Base-by-base conservation (phyloP, 2,797 vertebrate genomes). In the Silurus aristotelis region DNA sequence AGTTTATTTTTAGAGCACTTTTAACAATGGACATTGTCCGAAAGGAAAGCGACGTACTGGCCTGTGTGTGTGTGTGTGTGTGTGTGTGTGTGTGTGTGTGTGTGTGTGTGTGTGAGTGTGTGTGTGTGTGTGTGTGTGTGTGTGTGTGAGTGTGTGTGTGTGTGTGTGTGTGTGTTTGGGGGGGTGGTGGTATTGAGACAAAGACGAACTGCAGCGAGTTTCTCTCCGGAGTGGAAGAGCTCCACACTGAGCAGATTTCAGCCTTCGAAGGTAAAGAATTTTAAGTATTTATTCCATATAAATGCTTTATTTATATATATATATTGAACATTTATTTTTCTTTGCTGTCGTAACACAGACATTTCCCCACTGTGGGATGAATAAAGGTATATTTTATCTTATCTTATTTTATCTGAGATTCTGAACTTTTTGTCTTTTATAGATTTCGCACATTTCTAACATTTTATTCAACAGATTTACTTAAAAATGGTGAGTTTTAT, bases 211-310 rank as follows among this genome's bases (percentile, higher is more conserved):
- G 27, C 25, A 77, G 25, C 5, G 55, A 14, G 10, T 43, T 63
- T 43, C 76, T 79, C 13, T 79, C 13, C 31, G 20, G 76, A 63
- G 27, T 43, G 27, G 38, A 38, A 43, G 76, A 7, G 31, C 7
- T 46, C 31, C 58, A 63, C 12, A 63, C 20, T 7, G 58, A 63
- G 38, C 73, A n/a, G 58, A 61, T n/a, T 14, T 78, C 56, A 38
- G 5, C 27, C 56, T 78, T 78, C 27, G 38, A 10, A 78, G 27
- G 56, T 60, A 78, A 78, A 78, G 27, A 43, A n/a, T 79, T 60
- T 78, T 12, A 63, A 58, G 6, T 46, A 63, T 43, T 63, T 63
- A 43, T n/a, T 31, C 20, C 58, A 38, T 19, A 15, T 60, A 15
- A n/a, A 19, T 19, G 12, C 17, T 19, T 60, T 4, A 19, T 60